Evolutionary conservation across 1,140 invertebrate species (phyloP), one percentile per base, ranked within the genome.

Genomic region (Aphelenchoides avenae): DNA sequence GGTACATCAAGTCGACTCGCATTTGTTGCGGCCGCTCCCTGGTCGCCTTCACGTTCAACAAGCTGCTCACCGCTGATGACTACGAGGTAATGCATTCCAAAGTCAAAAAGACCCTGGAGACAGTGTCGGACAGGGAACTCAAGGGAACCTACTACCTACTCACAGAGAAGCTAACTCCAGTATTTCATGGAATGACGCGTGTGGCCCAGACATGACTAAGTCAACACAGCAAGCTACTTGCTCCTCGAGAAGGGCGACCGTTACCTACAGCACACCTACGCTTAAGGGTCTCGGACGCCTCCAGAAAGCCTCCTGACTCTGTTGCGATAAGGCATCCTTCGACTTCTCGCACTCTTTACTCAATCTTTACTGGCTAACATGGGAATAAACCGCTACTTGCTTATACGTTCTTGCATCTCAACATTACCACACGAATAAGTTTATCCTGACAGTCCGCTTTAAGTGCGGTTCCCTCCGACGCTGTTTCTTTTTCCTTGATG

Each of bases 211-310:
- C n/a, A n/a, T 2, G n/a, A n/a, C n/a, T n/a, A n/a, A n/a, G n/a
- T n/a, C n/a, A n/a, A n/a, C n/a, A n/a, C n/a, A n/a, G n/a, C 50
- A 20, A 50, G 93, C 81, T 90, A 93, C 79, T 94, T 93, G 86
- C 84, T 93, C 20, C 68, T 41, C 65, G 68, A 67, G 58, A 65
- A 67, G 41, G 65, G 67, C 46, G 67, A 70, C 31, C 55, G 66
- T 74, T 79, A 85, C 83, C 78, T 88, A 79, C 82, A 90, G 84
- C 82, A 86, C 54, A 87, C 88, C 75, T 89, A 89, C 73, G 88
- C 88, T 67, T 91, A 84, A 84, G 55, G 91, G 91, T 36, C 87
- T 91, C 81, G 91, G 91, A 74, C 94, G 95, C 81, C 95, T 85
- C 85, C 89, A 91, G 84, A 95, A 94, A n/a, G n/a, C n/a, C n/a